Percentiles rank a stretch among this genome's conserved stretches.
Conservation (phyloP, 2,888 invertebrate genomes). For the Eilema caniola region DNA sequence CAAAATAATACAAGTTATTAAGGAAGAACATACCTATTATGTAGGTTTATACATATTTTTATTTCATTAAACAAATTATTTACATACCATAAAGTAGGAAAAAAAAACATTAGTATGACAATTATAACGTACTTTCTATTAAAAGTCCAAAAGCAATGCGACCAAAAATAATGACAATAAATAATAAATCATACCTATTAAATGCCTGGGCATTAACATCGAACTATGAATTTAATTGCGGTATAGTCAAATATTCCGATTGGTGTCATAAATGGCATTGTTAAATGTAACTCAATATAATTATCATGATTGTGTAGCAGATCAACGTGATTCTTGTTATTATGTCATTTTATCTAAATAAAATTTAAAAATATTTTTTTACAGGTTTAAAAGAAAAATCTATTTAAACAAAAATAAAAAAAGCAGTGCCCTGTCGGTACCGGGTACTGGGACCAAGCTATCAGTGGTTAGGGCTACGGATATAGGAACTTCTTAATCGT, state of each 20-base stretch:
- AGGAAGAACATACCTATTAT: background rate
- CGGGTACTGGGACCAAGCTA: constrained; percentile 1
- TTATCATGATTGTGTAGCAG: constrained; percentile 5
- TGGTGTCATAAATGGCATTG: constrained; percentile 23
- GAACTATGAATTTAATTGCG: constrained; percentile 37
- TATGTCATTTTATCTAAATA: background rate
- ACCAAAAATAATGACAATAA: constrained; percentile 51
- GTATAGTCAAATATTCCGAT: constrained; percentile 36
- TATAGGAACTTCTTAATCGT: background rate
- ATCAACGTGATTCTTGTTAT: background rate
- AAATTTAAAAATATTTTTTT: background rate
- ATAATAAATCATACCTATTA: constrained; percentile 34
- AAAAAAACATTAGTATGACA: constrained; percentile 17
- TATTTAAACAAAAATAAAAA: background rate
- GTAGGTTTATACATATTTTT: background rate
- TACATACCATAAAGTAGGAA: constrained; percentile 4
- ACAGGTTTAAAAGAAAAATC: background rate
- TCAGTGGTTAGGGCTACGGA: background rate
- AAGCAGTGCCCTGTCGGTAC: background rate
- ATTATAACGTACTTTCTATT: constrained; percentile 18
- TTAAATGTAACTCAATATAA: constrained; percentile 14
- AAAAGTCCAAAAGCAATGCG: constrained; percentile 32
- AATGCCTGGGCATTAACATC: constrained; percentile 38
- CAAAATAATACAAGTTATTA: background rate
- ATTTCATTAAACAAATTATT: background rate